A percentile compares a stretch with the other conserved stretches of the same genome.
phyloP scores from a whole-genome alignment of 2,113 vertebrate species.

The Ivindomyrus marchei region DNA sequence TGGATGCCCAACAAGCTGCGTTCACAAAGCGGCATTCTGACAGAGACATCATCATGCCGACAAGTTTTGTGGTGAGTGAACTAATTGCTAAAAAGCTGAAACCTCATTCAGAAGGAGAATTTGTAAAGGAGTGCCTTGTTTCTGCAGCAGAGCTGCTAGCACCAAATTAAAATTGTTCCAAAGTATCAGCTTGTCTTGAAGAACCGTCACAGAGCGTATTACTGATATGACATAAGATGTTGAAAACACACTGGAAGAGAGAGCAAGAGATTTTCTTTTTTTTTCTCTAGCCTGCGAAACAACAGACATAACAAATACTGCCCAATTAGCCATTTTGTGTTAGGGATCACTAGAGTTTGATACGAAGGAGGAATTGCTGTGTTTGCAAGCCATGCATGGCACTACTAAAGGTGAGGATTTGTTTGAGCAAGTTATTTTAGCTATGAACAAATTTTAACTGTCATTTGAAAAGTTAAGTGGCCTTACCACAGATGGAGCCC shows the following conservation, averaged over 20 bases:
- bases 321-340: not conserved
- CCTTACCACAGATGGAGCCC: not conserved
- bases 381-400: conserved; percentile 22
- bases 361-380: conserved; percentile 28
- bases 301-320: not conserved
- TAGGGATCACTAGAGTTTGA: conserved; percentile 24
- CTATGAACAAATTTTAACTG: conserved; percentile 21
- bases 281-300: not conserved
- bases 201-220: not conserved
- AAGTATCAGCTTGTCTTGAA: not conserved
- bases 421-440: conserved; percentile 19
- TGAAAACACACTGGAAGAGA: not conserved
- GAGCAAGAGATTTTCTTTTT: not conserved
- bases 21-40: not conserved
- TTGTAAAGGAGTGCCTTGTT: not conserved
- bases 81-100: not conserved
- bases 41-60: no score
- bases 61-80: not conserved
- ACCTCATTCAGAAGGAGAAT: not conserved
- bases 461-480: conserved; percentile 21
- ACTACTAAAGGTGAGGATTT: conserved; percentile 28
- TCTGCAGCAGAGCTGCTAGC: not conserved
- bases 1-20: not conserved
- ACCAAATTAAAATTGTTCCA: not conserved
- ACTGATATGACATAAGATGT: not conserved